Evolutionary conservation across 2,888 invertebrate genomes (phyloP).

Genomic region (Caenorhabditis sinica): DNA sequence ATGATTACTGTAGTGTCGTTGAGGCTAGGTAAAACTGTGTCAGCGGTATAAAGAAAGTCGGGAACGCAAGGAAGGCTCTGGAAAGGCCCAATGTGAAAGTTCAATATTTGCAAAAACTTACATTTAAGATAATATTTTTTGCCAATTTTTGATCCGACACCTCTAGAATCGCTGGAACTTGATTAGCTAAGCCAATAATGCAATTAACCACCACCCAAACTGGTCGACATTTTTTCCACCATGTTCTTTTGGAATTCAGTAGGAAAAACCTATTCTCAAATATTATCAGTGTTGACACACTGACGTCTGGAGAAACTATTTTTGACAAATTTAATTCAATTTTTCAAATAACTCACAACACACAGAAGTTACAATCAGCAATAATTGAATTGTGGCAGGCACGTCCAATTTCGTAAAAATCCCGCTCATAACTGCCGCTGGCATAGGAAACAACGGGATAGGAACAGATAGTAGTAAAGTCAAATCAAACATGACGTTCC

Average conservation of each 20-base stretch:
- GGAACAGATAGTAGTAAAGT: background rate
- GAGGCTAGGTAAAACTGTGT: conserved; percentile 1
- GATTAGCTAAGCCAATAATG: background rate
- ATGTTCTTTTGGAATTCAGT: background rate
- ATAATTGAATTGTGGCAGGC: background rate
- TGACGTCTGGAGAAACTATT: conserved; percentile 25
- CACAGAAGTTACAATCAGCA: background rate
- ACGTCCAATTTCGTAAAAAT: conserved; percentile 1
- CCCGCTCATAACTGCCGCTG: background rate
- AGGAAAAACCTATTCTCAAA: conserved; percentile 26
- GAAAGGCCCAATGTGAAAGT: background rate
- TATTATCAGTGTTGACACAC: conserved; percentile 13
- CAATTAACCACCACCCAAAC: conserved; percentile 13
- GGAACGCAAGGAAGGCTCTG: conserved; percentile 20
- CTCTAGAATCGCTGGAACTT: background rate
- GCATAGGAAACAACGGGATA: background rate
- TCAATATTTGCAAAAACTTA: background rate
- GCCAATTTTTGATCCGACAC: conserved; percentile 20
- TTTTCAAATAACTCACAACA: conserved; percentile 1
- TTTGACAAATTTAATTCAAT: background rate
- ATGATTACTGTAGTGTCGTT: background rate
- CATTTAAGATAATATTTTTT: background rate
- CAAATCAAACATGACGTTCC: conserved; percentile 17
- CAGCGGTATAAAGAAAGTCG: background rate
- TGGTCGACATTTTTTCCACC: background rate